These are phyloP conservation scores for Hiodon alosoides DNA, from an alignment of 2,113 vertebrate genomes.

Conservation along the genomic window DNA sequence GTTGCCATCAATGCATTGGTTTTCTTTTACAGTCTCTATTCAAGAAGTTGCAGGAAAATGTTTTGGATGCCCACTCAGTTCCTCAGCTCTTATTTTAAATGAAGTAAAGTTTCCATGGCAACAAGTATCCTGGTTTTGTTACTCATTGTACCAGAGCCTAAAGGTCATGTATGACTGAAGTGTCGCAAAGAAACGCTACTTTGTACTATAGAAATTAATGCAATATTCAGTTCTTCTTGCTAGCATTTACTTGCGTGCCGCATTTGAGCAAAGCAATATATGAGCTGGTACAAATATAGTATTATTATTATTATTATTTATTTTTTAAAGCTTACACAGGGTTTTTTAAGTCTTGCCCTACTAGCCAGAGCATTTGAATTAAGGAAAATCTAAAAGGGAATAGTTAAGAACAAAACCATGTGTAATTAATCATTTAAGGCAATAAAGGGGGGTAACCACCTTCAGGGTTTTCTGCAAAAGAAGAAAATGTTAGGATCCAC, in stretches of 20 bases:
- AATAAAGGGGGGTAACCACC: too few species aligned
- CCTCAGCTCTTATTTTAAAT: constrained; percentile 32
- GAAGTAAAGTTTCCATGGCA: constrained; percentile 44
- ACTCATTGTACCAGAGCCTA: constrained; percentile 28
- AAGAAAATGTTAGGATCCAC: constrained; percentile 10
- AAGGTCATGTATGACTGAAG: constrained; percentile 27
- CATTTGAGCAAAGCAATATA: neutral
- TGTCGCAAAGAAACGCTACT: constrained; percentile 18
- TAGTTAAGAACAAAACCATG: too few species aligned
- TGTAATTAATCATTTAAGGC: too few species aligned
- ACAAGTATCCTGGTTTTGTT: constrained; percentile 37
- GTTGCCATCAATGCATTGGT: neutral
- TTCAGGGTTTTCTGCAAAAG: neutral
- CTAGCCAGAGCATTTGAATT: too few species aligned
- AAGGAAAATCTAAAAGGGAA: too few species aligned
- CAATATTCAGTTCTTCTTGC: neutral
- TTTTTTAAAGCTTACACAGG: too few species aligned
- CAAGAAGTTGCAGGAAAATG: constrained; percentile 13
- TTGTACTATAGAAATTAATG: constrained; percentile 1
- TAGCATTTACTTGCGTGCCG: neutral
- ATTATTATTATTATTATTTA: too few species aligned
- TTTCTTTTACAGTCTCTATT: neutral
- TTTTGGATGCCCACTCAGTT: constrained; percentile 41
- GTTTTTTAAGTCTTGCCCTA: too few species aligned
- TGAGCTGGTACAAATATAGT: too few species aligned